Conservation (phyloP, 2,113 vertebrate species). For the Salminus brasiliensis region DNA sequence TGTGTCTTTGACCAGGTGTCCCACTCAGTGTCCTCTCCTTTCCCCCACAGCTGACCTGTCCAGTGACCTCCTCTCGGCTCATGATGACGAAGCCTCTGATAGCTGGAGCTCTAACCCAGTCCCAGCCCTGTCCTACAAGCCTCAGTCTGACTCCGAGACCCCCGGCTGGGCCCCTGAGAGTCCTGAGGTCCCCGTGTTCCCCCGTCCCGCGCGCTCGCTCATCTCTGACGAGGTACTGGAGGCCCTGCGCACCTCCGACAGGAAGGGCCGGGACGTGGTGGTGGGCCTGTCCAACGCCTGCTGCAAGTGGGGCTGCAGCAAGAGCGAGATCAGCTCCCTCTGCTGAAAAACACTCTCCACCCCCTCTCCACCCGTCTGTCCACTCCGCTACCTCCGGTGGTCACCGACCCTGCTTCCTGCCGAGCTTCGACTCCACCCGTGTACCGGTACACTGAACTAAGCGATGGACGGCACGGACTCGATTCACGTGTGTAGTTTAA, state of each 20-base stretch:
- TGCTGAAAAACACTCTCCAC: constrained; percentile 68
- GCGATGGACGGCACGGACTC: too few species aligned
- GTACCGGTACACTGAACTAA: too few species aligned
- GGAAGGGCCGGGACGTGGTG: constrained; percentile 75
- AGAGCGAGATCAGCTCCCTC: constrained; percentile 83
- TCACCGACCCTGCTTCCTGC: background rate
- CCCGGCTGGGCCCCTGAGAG: constrained; percentile 53
- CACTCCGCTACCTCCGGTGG: background rate
- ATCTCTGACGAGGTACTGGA: constrained; percentile 70
- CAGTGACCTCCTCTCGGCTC: constrained; percentile 39
- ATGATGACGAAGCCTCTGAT: constrained; percentile 61
- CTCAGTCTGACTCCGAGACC: constrained; percentile 48
- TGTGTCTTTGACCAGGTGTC: too few species aligned
- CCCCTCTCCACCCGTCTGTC: background rate
- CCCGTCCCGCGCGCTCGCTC: constrained; percentile 63
- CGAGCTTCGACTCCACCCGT: background rate
- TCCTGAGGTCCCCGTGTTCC: constrained; percentile 52
- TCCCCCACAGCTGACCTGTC: constrained; percentile 57
- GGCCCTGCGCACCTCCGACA: constrained; percentile 67
- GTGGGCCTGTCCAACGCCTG: constrained; percentile 80
- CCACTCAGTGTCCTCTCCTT: background rate
- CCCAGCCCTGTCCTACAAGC: constrained; percentile 53
- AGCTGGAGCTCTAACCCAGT: constrained; percentile 64
- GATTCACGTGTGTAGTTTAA: too few species aligned
- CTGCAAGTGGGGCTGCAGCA: constrained; percentile 86